Conservation (phyloP, 2,888 invertebrate species). For the Diarsia mendica region DNA sequence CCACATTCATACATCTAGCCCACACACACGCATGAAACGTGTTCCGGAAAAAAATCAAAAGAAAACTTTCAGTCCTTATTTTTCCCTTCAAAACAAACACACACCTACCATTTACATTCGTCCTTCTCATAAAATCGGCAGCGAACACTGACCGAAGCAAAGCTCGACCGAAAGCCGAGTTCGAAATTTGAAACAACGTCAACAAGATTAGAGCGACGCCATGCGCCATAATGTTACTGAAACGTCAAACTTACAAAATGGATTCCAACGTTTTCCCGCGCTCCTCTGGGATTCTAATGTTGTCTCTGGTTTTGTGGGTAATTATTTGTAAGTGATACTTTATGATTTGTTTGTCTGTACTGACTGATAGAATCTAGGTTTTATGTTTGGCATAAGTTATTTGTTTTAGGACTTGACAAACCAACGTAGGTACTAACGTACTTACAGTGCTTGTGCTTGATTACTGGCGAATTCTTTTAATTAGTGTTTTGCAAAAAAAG, state of each 20-base stretch:
- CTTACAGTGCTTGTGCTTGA: too few relatives aligned
- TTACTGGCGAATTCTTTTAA: too few relatives aligned
- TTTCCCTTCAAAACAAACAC: not conserved
- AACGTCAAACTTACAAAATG: constrained; percentile 88
- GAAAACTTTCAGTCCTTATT: not conserved
- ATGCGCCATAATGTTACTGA: constrained; percentile 79
- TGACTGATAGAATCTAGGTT: not conserved
- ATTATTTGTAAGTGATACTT: constrained; percentile 49
- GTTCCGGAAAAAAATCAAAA: not conserved
- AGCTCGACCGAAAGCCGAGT: constrained; percentile 69
- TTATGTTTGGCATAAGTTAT: not conserved
- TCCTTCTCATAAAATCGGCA: constrained; percentile 57
- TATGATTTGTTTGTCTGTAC: constrained; percentile 9
- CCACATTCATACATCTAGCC: not conserved
- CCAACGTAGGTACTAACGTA: too few relatives aligned
- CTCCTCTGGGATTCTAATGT: constrained; percentile 70
- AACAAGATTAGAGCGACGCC: constrained; percentile 84
- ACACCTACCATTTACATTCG: constrained; percentile 15
- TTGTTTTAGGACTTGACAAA: not conserved
- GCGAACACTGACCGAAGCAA: constrained; percentile 55
- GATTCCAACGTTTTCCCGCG: constrained; percentile 79
- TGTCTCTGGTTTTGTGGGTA: constrained; percentile 61
- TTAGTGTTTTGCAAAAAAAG: not conserved
- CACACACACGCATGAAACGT: not conserved
- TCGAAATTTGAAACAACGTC: constrained; percentile 69